phyloP scores from a whole-genome alignment of 2,113 vertebrate species.

The Entelurus aequoreus region DNA sequence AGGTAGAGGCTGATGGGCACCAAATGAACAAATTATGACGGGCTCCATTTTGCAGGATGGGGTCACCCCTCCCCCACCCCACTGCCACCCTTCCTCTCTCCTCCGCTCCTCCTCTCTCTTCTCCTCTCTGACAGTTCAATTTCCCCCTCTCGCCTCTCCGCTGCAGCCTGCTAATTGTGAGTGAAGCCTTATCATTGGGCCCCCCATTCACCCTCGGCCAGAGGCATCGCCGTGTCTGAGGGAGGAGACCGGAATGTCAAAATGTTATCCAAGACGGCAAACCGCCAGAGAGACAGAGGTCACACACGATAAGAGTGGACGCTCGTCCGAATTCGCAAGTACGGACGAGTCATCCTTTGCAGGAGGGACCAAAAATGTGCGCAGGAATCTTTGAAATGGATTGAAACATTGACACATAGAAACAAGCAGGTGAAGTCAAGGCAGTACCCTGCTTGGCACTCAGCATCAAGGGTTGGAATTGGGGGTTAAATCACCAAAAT shows the following conservation, averaged over 20 bases:
- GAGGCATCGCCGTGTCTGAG: conserved; percentile 70
- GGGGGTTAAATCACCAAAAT: too few relatives aligned
- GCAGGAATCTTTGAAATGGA: not conserved
- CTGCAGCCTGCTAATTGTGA: conserved; percentile 99
- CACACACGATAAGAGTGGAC: conserved; percentile 71
- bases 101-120: conserved; percentile 61
- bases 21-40: conserved; percentile 99
- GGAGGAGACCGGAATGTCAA: conserved; percentile 90
- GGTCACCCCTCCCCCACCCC: conserved; percentile 51
- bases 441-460: too few relatives aligned
- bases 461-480: too few relatives aligned
- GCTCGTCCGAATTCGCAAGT: conserved; percentile 73
- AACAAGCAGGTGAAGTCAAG: too few relatives aligned
- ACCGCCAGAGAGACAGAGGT: conserved; percentile 69
- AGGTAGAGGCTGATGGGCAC: conserved; percentile 94
- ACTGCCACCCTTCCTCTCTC: conserved; percentile 78
- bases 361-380: conserved; percentile 4
- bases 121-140: conserved; percentile 99
- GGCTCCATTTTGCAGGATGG: conserved; percentile 97
- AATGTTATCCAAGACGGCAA: conserved; percentile 89
- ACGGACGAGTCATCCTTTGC: conserved; percentile 13
- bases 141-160: conserved; percentile 95
- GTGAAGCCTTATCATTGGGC: conserved; percentile 98
- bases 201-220: conserved; percentile 60
- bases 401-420: not conserved